Percentiles rank a stretch among this genome's conserved stretches.
phyloP scores from a whole-genome alignment of 2,888 invertebrate genomes.

The Drosophila greeni region DNA sequence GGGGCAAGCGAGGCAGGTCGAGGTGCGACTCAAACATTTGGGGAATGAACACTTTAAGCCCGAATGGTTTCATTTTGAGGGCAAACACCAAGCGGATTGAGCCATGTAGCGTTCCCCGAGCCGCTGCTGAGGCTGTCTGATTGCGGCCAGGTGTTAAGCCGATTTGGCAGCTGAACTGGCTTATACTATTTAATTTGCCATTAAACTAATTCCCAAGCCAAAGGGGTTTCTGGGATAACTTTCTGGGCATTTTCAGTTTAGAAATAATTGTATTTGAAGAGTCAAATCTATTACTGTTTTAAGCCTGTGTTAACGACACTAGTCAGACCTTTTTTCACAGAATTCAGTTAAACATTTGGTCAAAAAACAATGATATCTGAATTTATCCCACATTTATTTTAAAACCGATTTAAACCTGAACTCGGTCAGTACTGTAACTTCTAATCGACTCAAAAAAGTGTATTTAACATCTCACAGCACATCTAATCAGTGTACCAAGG shows the following conservation, averaged over 20 bases:
- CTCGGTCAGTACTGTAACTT: background rate
- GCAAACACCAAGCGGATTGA: conserved; percentile 22
- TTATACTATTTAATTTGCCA: conserved; percentile 28
- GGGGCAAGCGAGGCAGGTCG: conserved; percentile 3
- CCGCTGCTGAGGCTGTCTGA: conserved; percentile 13
- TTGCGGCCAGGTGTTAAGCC: conserved; percentile 34
- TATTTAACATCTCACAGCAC: background rate
- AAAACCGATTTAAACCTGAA: background rate
- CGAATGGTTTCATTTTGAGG: conserved; percentile 27
- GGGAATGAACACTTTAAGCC: conserved; percentile 47
- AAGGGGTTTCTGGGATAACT: background rate
- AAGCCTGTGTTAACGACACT: no score
- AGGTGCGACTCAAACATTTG: conserved; percentile 29
- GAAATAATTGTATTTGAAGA: background rate
- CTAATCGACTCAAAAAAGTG: background rate
- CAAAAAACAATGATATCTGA: background rate
- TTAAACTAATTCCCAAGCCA: background rate
- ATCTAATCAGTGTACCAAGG: background rate
- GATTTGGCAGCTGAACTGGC: conserved; percentile 25
- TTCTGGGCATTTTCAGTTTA: background rate
- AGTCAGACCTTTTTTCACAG: no score
- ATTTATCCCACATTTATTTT: background rate
- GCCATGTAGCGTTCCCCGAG: conserved; percentile 10
- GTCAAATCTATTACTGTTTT: no score
- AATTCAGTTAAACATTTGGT: background rate